Percentiles rank a stretch among this genome's conserved stretches.
Evolutionary conservation across 2,113 vertebrate genomes (phyloP).

Genomic region (Anhinga rufa): DNA sequence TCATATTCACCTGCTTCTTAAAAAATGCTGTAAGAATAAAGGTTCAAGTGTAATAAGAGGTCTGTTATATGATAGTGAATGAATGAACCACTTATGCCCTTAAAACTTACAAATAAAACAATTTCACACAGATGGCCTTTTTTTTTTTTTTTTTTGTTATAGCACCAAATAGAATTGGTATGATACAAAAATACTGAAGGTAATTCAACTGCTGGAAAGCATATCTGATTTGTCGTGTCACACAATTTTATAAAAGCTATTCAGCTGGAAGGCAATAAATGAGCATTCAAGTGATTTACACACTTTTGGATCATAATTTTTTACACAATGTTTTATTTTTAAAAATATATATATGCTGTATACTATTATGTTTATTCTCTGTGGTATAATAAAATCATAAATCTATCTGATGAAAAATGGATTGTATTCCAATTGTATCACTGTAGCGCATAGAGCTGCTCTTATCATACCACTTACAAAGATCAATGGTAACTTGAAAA

Average conservation of each 20-base stretch:
- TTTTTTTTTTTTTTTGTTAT: background rate
- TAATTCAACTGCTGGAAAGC: slow-evolving; percentile 60
- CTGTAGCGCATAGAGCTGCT: slow-evolving; percentile 3
- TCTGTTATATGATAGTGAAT: slow-evolving; percentile 18
- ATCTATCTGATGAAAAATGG: slow-evolving; percentile 72
- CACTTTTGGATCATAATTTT: slow-evolving; percentile 65
- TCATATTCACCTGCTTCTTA: background rate
- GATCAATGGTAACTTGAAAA: slow-evolving; percentile 72
- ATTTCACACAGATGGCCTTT: background rate
- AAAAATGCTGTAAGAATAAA: slow-evolving; percentile 37
- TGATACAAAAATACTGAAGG: slow-evolving; percentile 55
- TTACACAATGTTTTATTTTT: slow-evolving; percentile 70
- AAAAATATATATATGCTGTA: slow-evolving; percentile 68
- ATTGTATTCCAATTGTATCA: slow-evolving; percentile 65
- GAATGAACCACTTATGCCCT: slow-evolving; percentile 29
- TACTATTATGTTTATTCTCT: slow-evolving; percentile 73
- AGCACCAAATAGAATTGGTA: slow-evolving; percentile 34
- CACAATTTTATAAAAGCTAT: slow-evolving; percentile 72
- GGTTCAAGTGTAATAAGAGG: slow-evolving; percentile 31
- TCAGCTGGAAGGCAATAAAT: slow-evolving; percentile 70
- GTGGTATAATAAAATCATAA: slow-evolving; percentile 73
- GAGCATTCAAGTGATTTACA: slow-evolving; percentile 71
- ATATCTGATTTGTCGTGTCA: slow-evolving; percentile 60
- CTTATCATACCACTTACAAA: slow-evolving; percentile 66
- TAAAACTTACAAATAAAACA: slow-evolving; percentile 44